Conservation (phyloP, 2,888 invertebrate genomes). For the Sarcophaga subvicina region DNA sequence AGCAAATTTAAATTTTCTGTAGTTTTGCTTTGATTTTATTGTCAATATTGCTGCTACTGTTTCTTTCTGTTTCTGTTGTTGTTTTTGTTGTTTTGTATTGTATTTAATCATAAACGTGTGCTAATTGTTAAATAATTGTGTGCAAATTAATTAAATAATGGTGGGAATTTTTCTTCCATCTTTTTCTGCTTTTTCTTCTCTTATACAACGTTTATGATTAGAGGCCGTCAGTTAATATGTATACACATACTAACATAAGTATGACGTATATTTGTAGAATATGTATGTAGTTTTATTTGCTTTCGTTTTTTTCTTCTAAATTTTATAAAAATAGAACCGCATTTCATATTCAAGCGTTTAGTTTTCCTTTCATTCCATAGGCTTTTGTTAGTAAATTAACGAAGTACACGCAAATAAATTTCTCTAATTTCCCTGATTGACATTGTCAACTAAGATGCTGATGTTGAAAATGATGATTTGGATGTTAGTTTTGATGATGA, state of each 20-base stretch:
- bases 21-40: not conserved
- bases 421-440: slow-evolving; percentile 12
- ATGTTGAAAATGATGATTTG: slow-evolving; percentile 13
- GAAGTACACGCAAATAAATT: slow-evolving; percentile 53
- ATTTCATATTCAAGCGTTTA: not conserved
- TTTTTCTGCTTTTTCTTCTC: not conserved
- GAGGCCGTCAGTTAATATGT: too few species aligned
- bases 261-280: too few species aligned
- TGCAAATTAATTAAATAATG: slow-evolving; percentile 64
- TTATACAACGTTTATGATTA: not conserved
- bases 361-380: not conserved
- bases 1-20: slow-evolving; percentile 13
- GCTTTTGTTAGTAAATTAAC: slow-evolving; percentile 48
- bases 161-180: slow-evolving; percentile 56
- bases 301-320: too few species aligned
- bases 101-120: slow-evolving; percentile 46
- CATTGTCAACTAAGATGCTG: not conserved
- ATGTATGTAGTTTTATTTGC: too few species aligned
- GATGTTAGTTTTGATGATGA: not conserved
- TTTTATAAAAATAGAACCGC: not conserved
- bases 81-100: not conserved
- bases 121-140: slow-evolving; percentile 59
- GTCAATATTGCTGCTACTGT: too few species aligned
- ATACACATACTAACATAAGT: too few species aligned
- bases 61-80: not conserved